Evolutionary conservation across 2,888 invertebrate genomes (phyloP).

Genomic region (Xestoiulus laeticollis): DNA sequence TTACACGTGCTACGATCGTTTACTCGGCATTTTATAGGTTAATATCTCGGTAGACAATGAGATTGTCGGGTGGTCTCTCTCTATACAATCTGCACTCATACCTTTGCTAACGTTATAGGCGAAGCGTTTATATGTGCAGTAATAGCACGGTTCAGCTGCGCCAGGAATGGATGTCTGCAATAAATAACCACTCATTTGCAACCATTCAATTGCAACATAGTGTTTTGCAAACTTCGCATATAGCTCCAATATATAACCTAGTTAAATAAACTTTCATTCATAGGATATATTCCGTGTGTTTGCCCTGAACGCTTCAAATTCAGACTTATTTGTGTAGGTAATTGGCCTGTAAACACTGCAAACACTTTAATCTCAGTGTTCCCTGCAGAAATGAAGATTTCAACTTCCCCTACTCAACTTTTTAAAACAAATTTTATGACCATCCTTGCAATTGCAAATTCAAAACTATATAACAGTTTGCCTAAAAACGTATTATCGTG

Average conservation of each 20-base stretch:
- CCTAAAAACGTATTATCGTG: too few species aligned
- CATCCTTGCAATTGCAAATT: too few species aligned
- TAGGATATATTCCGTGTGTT: background rate
- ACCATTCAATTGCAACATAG: conserved; percentile 27
- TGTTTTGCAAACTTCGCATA: conserved; percentile 2
- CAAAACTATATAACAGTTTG: too few species aligned
- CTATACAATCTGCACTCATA: conserved; percentile 3
- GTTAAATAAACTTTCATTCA: background rate
- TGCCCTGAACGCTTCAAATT: background rate
- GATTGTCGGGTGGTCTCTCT: background rate
- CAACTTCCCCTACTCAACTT: too few species aligned
- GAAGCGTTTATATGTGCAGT: background rate
- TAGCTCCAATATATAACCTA: background rate
- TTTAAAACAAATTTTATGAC: too few species aligned
- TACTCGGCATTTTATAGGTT: conserved; percentile 3
- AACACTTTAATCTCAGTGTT: too few species aligned
- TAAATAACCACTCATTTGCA: conserved; percentile 29
- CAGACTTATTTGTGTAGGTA: background rate
- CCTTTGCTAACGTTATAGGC: conserved; percentile 25
- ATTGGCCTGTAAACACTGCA: background rate
- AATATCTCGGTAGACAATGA: background rate
- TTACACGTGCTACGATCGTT: conserved; percentile 6
- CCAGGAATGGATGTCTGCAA: background rate
- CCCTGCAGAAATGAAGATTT: too few species aligned
- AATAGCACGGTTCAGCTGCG: conserved; percentile 20